Evolutionary conservation across 2,797 vertebrate species (phyloP).

Genomic region (Antrozous pallidus): DNA sequence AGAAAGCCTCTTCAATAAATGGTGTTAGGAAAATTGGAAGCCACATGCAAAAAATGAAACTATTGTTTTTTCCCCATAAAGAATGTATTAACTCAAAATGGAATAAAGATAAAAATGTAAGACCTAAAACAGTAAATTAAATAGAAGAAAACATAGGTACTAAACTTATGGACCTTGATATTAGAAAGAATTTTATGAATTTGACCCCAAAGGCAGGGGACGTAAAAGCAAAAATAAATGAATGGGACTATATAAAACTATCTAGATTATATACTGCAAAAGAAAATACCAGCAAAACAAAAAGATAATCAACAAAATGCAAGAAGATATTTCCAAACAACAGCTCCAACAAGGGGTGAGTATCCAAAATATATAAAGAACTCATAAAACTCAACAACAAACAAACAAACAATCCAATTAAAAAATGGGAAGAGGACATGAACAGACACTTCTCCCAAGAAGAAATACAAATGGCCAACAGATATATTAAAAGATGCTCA

Average conservation of each 20-base stretch:
- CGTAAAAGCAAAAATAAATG: neutral
- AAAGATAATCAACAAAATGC: neutral
- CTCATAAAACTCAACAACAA: neutral
- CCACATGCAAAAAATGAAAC: neutral
- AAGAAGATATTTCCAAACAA: neutral
- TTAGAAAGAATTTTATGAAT: neutral
- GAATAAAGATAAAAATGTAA: neutral
- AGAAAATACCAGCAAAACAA: neutral
- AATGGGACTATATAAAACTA: neutral
- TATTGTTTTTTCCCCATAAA: neutral
- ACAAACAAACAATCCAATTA: neutral
- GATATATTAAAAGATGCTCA: neutral
- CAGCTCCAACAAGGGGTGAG: neutral
- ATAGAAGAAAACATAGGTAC: neutral
- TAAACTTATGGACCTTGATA: too few species aligned
- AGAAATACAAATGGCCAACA: neutral
- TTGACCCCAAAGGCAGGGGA: neutral
- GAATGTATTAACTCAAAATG: neutral
- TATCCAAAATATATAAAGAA: neutral
- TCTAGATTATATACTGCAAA: neutral
- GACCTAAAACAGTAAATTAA: neutral
- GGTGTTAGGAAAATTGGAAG: neutral
- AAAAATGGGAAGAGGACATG: neutral
- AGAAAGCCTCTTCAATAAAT: neutral
- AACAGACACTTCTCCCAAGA: neutral